Percentiles rank a stretch among this genome's conserved stretches.
phyloP scores from a whole-genome alignment of 2,113 vertebrate species.

The Thinocorus orbignyianus region DNA sequence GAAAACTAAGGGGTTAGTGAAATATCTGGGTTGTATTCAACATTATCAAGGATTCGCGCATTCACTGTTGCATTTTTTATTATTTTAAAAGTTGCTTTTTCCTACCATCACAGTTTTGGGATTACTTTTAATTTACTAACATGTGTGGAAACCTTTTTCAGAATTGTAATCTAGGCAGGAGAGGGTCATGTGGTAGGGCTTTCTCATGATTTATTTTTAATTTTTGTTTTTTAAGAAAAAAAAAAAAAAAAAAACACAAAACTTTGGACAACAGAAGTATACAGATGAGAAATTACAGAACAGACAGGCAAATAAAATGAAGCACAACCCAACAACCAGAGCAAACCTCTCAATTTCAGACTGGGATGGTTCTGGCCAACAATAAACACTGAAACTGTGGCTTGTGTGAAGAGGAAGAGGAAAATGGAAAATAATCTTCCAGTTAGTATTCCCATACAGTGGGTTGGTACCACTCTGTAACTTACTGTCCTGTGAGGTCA shows the following conservation, averaged over 20 bases:
- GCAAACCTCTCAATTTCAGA: not conserved
- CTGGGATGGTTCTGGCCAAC: not conserved
- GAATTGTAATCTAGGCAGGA: not conserved
- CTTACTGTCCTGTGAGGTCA: not conserved
- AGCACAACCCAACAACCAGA: not conserved
- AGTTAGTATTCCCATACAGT: accelerated
- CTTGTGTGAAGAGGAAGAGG: accelerated
- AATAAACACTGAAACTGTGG: accelerated
- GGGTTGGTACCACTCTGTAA: not conserved
- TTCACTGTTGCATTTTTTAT: not conserved
- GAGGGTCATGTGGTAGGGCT: not conserved
- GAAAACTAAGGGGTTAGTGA: not conserved
- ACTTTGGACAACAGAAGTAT: not conserved
- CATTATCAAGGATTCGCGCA: not conserved
- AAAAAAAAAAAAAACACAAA: not conserved
- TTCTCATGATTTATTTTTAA: not conserved
- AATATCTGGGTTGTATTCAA: not conserved
- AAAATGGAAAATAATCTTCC: not conserved
- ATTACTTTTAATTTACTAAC: not conserved
- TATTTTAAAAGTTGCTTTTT: not conserved
- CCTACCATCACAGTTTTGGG: not conserved
- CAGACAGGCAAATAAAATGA: not conserved
- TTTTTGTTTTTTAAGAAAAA: not conserved
- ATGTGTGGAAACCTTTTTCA: accelerated
- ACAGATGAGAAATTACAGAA: not conserved